Conservation (phyloP, 2,888 invertebrate species). For the Thecophora atra region DNA sequence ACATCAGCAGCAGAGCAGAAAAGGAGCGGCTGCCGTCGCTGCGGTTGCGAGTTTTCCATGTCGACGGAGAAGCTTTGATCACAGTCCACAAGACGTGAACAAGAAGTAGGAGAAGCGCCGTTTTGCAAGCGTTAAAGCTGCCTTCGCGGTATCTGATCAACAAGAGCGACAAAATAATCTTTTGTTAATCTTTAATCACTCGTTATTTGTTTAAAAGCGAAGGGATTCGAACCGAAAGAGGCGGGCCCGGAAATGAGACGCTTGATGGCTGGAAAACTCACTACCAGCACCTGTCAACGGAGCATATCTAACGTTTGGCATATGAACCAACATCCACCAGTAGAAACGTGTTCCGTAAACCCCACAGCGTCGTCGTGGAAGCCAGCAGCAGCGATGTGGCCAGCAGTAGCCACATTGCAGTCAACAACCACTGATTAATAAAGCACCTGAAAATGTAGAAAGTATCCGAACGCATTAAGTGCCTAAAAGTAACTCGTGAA, state of each 20-base stretch:
- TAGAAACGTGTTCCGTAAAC: neutral
- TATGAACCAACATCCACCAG: neutral
- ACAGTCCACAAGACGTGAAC: neutral
- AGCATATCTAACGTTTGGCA: neutral
- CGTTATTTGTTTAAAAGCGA: neutral
- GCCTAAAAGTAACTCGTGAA: neutral
- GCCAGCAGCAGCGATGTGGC: neutral
- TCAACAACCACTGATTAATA: slow-evolving; percentile 7
- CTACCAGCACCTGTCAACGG: neutral
- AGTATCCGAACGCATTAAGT: slow-evolving; percentile 8
- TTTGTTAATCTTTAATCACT: slow-evolving; percentile 14
- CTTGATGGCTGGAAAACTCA: slow-evolving; percentile 8
- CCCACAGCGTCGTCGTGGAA: neutral
- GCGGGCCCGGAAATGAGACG: neutral
- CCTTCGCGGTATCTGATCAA: slow-evolving; percentile 7
- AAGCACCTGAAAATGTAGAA: slow-evolving; percentile 10
- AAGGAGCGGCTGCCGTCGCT: slow-evolving; percentile 8
- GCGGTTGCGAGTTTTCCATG: neutral
- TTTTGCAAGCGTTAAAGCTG: slow-evolving; percentile 18
- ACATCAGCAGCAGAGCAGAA: neutral
- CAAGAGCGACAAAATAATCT: neutral
- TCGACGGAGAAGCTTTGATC: neutral
- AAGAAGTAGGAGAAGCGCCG: neutral
- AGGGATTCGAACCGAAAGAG: neutral
- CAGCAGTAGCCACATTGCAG: slow-evolving; percentile 5